Evolutionary conservation across 1,140 invertebrate genomes (phyloP), one percentile per base, ranked within the genome.

Genomic region (Episyrphus balteatus): DNA sequence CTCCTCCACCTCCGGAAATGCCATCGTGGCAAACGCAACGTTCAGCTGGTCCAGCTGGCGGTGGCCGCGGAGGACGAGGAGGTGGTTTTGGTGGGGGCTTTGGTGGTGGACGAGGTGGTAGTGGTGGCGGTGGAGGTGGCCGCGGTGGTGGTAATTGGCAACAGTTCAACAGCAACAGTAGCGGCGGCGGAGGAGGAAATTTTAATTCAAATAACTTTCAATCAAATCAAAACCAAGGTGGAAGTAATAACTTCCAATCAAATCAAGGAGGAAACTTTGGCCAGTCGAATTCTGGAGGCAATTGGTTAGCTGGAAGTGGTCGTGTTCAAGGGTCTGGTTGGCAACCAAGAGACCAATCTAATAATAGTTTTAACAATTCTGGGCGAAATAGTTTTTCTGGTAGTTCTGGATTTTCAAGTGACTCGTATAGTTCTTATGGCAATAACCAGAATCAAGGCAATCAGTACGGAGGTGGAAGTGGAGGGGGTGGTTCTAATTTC

Each of bases 1-100:
- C 90, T 51, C 81, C 89, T 5, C 93, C 93, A 1, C 90, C 92
- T 6, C 90, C 90, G 11, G 93, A 96, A 74, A 95, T 96, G 90
- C 92, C 93, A 10, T 82, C 86, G 1, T 96, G 91, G 86, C 80
- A 86, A 30, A 56, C 61, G 40, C 61, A 59, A 26, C 62, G 72
- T 7, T 54, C 60, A 8, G 48, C 63, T 15, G 66, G 55, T 11
- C 58, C 58, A 2, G 51, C 32, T 2, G 56, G 58, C 10, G 50
- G 31, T 45, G 32, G 42, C 13, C 17, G 57, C 14, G 57, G 55
- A 5, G 8, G 12, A n/a, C 14, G 26, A 30, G 38, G 50, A 2
- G 39, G 49, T 3, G 46, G 57, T 10, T 42, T 55, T 11, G 53
- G 57, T 18, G 56, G 59, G 2, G 42, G 36, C 14, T 30, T 36